These are phyloP conservation scores for Microtus pennsylvanicus DNA, from an alignment of 2,113 vertebrate genomes.

Conservation along the genomic window DNA sequence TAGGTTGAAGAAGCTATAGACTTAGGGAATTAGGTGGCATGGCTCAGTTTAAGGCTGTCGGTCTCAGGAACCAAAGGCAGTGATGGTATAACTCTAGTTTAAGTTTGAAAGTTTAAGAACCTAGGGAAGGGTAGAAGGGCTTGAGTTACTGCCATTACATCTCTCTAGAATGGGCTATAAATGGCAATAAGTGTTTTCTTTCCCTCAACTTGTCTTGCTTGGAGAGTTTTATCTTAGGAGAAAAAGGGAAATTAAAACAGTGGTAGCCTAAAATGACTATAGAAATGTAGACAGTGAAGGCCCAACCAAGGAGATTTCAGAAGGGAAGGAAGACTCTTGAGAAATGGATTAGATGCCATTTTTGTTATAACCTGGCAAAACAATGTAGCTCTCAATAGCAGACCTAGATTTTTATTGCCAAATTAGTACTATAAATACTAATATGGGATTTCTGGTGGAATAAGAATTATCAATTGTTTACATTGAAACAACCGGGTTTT, in stretches of 20 bases:
- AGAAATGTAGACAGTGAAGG: background rate
- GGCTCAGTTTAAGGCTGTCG: background rate
- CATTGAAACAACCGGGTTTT: background rate
- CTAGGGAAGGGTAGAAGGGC: too few species aligned
- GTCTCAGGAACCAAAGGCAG: background rate
- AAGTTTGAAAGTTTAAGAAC: background rate
- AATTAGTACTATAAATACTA: background rate
- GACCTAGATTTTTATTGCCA: constrained; percentile 33
- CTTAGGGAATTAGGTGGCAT: background rate
- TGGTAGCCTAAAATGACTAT: background rate
- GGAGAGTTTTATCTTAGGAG: background rate
- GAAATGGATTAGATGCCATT: background rate
- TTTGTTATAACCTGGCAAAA: background rate
- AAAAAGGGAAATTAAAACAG: background rate
- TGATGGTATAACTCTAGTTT: background rate
- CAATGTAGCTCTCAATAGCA: background rate
- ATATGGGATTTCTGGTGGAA: background rate
- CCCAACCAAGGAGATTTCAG: background rate
- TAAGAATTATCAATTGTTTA: constrained; percentile 5
- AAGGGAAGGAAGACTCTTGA: background rate
- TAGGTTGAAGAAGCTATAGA: background rate
- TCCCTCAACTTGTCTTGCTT: background rate
- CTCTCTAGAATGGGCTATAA: background rate
- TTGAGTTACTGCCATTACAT: background rate
- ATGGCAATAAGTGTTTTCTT: background rate